Evolutionary conservation across 2,888 invertebrate genomes (phyloP).

Genomic region (Conus canariensis): DNA sequence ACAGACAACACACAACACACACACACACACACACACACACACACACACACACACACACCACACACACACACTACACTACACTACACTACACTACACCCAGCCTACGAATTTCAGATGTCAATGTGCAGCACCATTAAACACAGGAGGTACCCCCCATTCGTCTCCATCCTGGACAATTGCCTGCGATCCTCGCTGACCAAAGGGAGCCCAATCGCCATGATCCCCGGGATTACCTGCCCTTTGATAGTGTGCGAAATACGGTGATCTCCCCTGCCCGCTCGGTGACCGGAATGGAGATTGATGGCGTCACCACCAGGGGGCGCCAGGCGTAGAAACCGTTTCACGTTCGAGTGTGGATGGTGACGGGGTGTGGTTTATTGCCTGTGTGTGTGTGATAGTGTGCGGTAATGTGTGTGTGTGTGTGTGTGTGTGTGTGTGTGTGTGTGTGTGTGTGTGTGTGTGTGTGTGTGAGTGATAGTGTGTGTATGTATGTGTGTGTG

Average conservation of each 20-base stretch:
- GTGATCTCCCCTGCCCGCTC: slow-evolving; percentile 5
- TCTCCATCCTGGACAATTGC: not conserved
- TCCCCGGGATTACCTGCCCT: slow-evolving; percentile 4
- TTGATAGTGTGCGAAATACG: not conserved
- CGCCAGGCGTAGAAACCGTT: not conserved
- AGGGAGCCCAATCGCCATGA: not conserved
- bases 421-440: slow-evolving; percentile 5
- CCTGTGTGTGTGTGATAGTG: not conserved
- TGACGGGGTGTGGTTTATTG: not conserved
- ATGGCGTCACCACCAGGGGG: not conserved
- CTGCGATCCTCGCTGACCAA: not conserved
- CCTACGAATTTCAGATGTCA: no score
- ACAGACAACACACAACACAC: no score
- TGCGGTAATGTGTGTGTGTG: not conserved
- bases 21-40: not conserved
- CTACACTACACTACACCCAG: no score
- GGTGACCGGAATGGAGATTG: not conserved
- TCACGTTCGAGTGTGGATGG: not conserved
- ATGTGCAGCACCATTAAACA: not conserved
- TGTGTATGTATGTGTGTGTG: no score
- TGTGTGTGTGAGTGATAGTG: not conserved
- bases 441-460: slow-evolving; percentile 4
- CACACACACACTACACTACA: no score
- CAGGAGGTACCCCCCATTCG: not conserved
- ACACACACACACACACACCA: not conserved